Evolutionary conservation across 2,797 vertebrate species (phyloP).

Genomic region (Numenius phaeopus): DNA sequence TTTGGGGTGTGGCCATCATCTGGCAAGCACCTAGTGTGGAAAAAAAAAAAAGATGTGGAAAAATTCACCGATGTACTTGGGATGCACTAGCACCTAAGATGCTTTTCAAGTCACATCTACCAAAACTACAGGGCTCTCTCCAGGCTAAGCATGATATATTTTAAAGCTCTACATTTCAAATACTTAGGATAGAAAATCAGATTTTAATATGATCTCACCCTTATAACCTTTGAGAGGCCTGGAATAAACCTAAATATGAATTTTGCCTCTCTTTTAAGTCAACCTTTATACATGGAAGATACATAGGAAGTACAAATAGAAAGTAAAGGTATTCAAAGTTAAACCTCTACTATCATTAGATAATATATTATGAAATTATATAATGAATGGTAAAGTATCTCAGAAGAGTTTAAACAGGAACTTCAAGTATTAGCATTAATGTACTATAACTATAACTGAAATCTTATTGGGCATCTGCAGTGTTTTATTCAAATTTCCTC

Average conservation of each 20-base stretch:
- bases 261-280: neutral
- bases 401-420: neutral
- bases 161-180: neutral
- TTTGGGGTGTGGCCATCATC: constrained; percentile 42
- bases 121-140: neutral
- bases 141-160: neutral
- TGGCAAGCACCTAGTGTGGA: constrained; percentile 36
- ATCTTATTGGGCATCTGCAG: neutral
- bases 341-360: neutral
- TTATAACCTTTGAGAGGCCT: neutral
- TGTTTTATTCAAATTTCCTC: neutral
- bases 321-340: neutral
- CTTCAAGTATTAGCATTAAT: neutral
- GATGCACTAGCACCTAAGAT: neutral
- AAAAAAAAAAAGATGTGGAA: neutral
- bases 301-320: neutral
- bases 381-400: neutral
- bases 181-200: neutral
- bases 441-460: neutral
- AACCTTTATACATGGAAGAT: neutral
- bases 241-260: neutral
- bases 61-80: neutral
- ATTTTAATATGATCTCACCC: neutral
- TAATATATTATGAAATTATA: neutral
- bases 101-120: neutral